Base-by-base conservation (phyloP, 2,113 vertebrate species). In the Cervus canadensis region DNA sequence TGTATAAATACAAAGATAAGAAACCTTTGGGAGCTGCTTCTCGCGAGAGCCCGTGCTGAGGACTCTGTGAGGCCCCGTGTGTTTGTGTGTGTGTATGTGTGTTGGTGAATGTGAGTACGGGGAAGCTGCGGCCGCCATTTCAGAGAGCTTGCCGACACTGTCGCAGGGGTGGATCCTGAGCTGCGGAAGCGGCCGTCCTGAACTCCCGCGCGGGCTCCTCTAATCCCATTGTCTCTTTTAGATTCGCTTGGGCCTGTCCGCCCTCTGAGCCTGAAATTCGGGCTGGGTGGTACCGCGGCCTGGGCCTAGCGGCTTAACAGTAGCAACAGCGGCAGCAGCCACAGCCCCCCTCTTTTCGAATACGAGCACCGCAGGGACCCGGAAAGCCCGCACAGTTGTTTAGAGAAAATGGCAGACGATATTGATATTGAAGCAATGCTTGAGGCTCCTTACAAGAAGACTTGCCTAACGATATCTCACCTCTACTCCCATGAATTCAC, bases 391-490 rank as follows among this genome's bases (percentile, higher is more conserved):
- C 91, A 85, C 96, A 98, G 99, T 98, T 98, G 98, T 98, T 98
- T 96, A 98, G 99, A 98, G 98, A 99, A 98, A 99, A 99, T 99
- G 99, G 99, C 99, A 98, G 99, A 99, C 99, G 99, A 99, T 99
- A 99, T 99, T 99, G 99, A 99, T 98, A 99, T 99, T 97, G 99
- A 99, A 99, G 99, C 99, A 97, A 99, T 99, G 99, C 99, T 99
- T 97, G 99, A 99, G 98, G 99, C 99, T 97, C 99, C 99, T 93
- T 99, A 99, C 97, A 99, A 99, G 99, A 99, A 99, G 99, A 99
- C 99, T 99, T 99, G 99, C 99, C 99, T 99, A 99, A 99, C 99
- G 99, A 99, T 99, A 99, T 99, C 99, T 99, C 99, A 99, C 99
- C 99, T 99, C 99, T 99, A 99, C 99, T 99, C 99, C 99, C 99